Evolutionary conservation across 1,140 invertebrate genomes (phyloP), one percentile per base, ranked within the genome.

Genomic region (Globodera rostochiensis): DNA sequence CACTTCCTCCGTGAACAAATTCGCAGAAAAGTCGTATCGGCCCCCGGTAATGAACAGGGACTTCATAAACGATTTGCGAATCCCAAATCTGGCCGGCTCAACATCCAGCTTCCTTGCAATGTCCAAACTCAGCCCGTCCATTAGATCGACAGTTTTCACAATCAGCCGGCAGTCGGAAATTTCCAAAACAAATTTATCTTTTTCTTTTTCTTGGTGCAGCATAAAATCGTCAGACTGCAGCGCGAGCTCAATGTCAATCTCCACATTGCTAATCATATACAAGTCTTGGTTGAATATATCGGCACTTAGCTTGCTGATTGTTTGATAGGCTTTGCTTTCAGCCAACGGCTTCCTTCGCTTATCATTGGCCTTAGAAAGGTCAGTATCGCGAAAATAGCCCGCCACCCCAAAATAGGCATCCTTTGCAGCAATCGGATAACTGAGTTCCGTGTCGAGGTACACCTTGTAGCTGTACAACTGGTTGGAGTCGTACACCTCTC

Each of bases 1-100:
- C 9, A 82, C 60, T 21, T 67, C 46, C 45, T 81, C 80, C 80
- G 47, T 83, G 47, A 83, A 81, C 46, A 81, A 5, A n/a, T 81
- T 81, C 53, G 76, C 50, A 11, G 53, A 36, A 11, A 83, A 64
- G 13, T 67, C 79, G 36, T 15, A n/a, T 6, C 49, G 79, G 9
- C 79, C 79, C n/a, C 19, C 9, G 15, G 46, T 47, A 1, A 80
- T 81, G 49, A 82, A 80, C 15, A 80, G 3, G 15, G 79, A 11
- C 45, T 80, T 80, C 13, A 80, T 7, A 47, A 66, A 46, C 46
- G 79, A 36, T 82, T 82, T 80, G 1, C 79, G 19, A 6, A 80
- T 82, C 79, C 50, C 21, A 80, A 82, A 80, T 6, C 80, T 0
- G 5, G 80, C 80, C 0, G 80, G 80, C 4, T 73, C 36, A 36